A percentile compares a stretch with the other conserved stretches of the same genome.
These are phyloP conservation scores for Drosophila neocordata DNA, from an alignment of 1,140 invertebrate species.

Conservation along the genomic window DNA sequence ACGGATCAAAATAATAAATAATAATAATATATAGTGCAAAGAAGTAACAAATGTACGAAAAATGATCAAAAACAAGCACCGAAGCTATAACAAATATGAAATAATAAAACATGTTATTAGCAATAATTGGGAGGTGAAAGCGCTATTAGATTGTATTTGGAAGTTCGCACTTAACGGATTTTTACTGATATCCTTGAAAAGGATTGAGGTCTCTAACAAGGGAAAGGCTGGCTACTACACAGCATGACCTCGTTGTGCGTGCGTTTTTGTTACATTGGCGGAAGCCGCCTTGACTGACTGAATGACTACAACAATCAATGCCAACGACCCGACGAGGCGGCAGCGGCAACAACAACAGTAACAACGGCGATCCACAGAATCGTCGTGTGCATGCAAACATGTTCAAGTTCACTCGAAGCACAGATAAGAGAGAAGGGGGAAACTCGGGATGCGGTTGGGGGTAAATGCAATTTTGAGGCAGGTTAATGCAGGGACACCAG, in stretches of 20 bases:
- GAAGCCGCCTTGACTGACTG: slow-evolving; percentile 82
- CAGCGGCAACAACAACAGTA: slow-evolving; percentile 10
- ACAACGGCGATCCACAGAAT: neutral
- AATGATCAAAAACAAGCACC: too few species aligned
- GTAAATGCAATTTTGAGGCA: slow-evolving; percentile 33
- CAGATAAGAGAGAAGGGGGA: slow-evolving; percentile 14
- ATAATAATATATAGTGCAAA: too few species aligned
- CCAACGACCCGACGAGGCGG: slow-evolving; percentile 78
- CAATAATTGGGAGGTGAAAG: too few species aligned
- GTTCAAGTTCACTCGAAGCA: slow-evolving; percentile 64
- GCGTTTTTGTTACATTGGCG: slow-evolving; percentile 46
- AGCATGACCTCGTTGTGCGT: slow-evolving; percentile 1
- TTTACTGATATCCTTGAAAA: too few species aligned
- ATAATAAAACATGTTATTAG: too few species aligned
- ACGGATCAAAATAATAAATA: too few species aligned
- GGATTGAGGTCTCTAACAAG: too few species aligned
- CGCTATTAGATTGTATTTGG: too few species aligned
- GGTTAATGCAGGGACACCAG: slow-evolving; percentile 51
- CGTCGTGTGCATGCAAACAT: slow-evolving; percentile 53
- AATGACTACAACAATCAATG: slow-evolving; percentile 79
- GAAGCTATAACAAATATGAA: too few species aligned
- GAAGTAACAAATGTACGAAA: too few species aligned
- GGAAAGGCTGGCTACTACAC: neutral
- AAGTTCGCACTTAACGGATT: too few species aligned
- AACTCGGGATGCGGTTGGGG: slow-evolving; percentile 14